Percentiles rank a stretch among this genome's conserved stretches.
phyloP scores from a whole-genome alignment of 2,797 vertebrate genomes.

The Periophthalmus magnuspinnatus region DNA sequence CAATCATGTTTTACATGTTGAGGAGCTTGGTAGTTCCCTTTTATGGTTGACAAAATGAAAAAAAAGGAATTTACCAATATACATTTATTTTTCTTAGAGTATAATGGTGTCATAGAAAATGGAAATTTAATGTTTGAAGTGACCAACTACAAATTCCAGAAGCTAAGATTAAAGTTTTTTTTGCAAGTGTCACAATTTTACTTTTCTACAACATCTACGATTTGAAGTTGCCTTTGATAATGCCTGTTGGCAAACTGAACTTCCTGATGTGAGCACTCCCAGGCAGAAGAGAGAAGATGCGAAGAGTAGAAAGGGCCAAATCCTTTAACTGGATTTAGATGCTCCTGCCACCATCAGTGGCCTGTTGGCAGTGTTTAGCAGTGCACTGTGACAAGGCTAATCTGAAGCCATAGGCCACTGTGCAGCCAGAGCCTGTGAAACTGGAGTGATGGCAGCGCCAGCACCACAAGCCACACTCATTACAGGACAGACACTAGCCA shows the following conservation, averaged over 20 bases:
- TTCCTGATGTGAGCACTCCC: slow-evolving; percentile 51
- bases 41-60: too few relatives aligned
- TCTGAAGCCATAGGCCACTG: slow-evolving; percentile 66
- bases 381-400: slow-evolving; percentile 70
- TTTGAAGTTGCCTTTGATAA: slow-evolving; percentile 63
- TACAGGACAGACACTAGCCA: slow-evolving; percentile 51
- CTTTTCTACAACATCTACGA: slow-evolving; percentile 53
- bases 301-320: slow-evolving; percentile 60
- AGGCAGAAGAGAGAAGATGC: slow-evolving; percentile 43
- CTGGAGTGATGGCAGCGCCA: slow-evolving; percentile 44
- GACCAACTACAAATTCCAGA: slow-evolving; percentile 28
- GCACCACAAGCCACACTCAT: slow-evolving; percentile 55
- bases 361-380: slow-evolving; percentile 62
- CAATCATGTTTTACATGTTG: too few relatives aligned
- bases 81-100: slow-evolving; percentile 43
- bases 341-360: slow-evolving; percentile 56
- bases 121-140: slow-evolving; percentile 44
- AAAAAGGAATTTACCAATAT: slow-evolving; percentile 13
- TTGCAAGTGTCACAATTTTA: slow-evolving; percentile 61
- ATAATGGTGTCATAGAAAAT: too few relatives aligned
- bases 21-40: too few relatives aligned
- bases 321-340: slow-evolving; percentile 81
- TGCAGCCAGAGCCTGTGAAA: slow-evolving; percentile 41
- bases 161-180: slow-evolving; percentile 49
- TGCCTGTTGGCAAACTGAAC: slow-evolving; percentile 50